These are phyloP conservation scores for Callipepla californica DNA, from an alignment of 2,113 vertebrate genomes.

Conservation along the genomic window DNA sequence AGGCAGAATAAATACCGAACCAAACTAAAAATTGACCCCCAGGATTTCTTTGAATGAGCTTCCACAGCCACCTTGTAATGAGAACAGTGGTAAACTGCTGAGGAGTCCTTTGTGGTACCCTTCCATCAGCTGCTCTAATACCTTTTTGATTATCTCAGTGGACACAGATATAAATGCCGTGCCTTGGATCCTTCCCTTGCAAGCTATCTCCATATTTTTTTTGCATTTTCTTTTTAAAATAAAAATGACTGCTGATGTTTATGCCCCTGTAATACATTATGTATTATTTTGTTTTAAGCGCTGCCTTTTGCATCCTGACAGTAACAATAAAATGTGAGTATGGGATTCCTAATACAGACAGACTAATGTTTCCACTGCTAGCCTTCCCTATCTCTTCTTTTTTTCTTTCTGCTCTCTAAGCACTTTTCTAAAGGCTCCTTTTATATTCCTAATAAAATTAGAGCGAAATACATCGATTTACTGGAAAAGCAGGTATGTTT, in stretches of 20 bases:
- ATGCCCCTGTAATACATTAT: conserved; percentile 95
- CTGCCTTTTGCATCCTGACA: conserved; percentile 99
- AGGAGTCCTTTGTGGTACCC: conserved; percentile 61
- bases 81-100: conserved; percentile 59
- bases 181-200: conserved; percentile 38
- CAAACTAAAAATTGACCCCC: background rate
- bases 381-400: conserved; percentile 77
- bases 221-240: conserved; percentile 94
- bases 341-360: conserved; percentile 99
- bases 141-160: conserved; percentile 73
- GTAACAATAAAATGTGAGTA: conserved; percentile 99
- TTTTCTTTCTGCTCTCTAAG: conserved; percentile 93
- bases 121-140: conserved; percentile 73
- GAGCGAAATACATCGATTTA: conserved; percentile 89
- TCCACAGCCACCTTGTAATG: background rate
- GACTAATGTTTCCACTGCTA: conserved; percentile 93
- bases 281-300: conserved; percentile 99
- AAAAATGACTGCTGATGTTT: conserved; percentile 94
- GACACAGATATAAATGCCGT: conserved; percentile 57
- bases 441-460: conserved; percentile 97
- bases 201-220: conserved; percentile 63
- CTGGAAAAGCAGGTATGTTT: conserved; percentile 81
- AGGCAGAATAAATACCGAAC: background rate
- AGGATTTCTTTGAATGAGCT: background rate
- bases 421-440: conserved; percentile 96